Percentiles rank a stretch among this genome's conserved stretches.
Evolutionary conservation across 2,797 vertebrate species (phyloP).

Genomic region (Brotula barbata): DNA sequence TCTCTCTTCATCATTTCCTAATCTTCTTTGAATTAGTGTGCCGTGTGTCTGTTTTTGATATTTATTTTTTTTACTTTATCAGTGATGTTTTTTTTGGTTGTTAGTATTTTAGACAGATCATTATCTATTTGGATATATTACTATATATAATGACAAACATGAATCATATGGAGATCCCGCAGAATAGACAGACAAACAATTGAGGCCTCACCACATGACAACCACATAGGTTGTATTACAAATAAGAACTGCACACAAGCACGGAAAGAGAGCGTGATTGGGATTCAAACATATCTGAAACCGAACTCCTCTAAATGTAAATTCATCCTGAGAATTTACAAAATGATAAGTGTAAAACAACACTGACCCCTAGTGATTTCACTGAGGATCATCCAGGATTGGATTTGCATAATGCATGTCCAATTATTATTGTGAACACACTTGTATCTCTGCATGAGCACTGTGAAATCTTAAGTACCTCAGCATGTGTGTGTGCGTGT

Average conservation of each 20-base stretch:
- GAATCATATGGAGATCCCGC: constrained; percentile 50
- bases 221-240: constrained; percentile 17
- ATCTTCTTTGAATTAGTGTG: constrained; percentile 2
- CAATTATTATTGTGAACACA: constrained; percentile 1
- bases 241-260: constrained; percentile 22
- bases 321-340: constrained; percentile 11
- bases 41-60: constrained; percentile 7
- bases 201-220: constrained; percentile 20
- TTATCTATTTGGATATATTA: constrained; percentile 2
- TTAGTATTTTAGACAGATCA: no score
- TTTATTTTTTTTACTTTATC: constrained; percentile 2
- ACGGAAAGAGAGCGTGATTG: background rate
- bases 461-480: background rate
- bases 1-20: constrained; percentile 1
- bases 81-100: no score
- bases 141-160: constrained; percentile 51
- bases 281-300: constrained; percentile 10
- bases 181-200: constrained; percentile 35
- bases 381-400: constrained; percentile 3
- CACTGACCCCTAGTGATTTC: constrained; percentile 77
- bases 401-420: constrained; percentile 28
- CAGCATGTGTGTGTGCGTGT: background rate
- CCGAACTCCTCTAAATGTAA: constrained; percentile 1
- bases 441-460: constrained; percentile 15
- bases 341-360: constrained; percentile 54